Base-by-base conservation (phyloP, 2,888 invertebrate genomes). In the Temnothorax unifasciatus region DNA sequence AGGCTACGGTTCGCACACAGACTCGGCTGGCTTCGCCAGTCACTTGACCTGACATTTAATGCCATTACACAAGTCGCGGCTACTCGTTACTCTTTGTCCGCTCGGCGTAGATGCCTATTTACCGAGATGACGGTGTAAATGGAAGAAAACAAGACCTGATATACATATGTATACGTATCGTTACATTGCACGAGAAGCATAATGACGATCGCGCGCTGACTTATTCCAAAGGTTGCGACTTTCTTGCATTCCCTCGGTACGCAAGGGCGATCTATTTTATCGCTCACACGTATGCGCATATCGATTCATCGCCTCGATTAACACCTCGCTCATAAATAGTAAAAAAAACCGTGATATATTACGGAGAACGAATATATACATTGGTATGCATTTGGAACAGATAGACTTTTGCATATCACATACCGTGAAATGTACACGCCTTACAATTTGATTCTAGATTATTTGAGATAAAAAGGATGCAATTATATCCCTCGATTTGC, bases 11-110 rank as follows among this genome's bases (percentile, higher is more conserved):
- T 34, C 71, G 77, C 76, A 73, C 83, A 85, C 85, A 85, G 82
- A 50, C 84, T 74, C 84, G 57, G 54, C 85, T 81, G 50, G 77
- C 83, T 77, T 77, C 86, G 88, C 91, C 92, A 90, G 91, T 93
- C 93, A 92, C 92, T 91, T 90, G 92, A 92, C 90, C 90, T 90
- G 90, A 90, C 90, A 90, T 90, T 90, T 90, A 90, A 90, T 85
- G 87, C 86, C 88, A 86, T 90, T 90, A 64, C 90, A 89, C 90
- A 90, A 90, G 90, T 89, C 84, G 66, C 73, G 82, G 85, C 73
- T 85, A 88, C 87, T 89, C 89, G 89, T 84, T 91, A 87, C 88
- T 89, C 90, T 86, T 90, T 90, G 87, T 87, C 84, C 85, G 74
- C 21, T 21, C 47, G 52, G 68, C 57, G 74, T 82, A 84, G 91